Evolutionary conservation across 53 echinoderm and acorn worm genomes (phyloP), one percentile per base, ranked within the genome.

Genomic region (Pentamera pediparva): DNA sequence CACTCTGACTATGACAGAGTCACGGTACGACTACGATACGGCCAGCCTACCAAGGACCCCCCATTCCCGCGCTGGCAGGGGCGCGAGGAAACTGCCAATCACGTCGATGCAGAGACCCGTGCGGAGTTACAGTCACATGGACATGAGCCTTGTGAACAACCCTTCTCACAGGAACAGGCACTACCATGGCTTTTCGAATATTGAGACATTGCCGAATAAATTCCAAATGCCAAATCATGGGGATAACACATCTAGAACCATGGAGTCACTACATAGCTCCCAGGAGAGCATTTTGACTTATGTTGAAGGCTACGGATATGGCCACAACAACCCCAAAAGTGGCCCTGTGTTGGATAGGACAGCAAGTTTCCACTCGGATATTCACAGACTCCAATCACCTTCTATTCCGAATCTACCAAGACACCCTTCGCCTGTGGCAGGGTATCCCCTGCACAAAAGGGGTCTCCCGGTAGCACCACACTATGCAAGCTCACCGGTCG

Each of bases 291-390:
- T 72, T 35, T 34, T 72, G 52, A 72, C 73, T 10, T 72, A 53
- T 72, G 73, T 54, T 52, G 73, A 72, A 37, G 67, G 73, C 4
- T 72, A 72, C 30, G 73, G 73, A 35, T 72, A 72, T 72, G 73
- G 73, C 31, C 52, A 52, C 35, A 24, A 24, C 3, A 51, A 34
- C 8, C 54, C 53, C 34, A 33, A 51, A 35, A 38, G 55, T 3
- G 54, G 54, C 9, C 11, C 19, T 36, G 34, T 20, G 0, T 36
- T 72, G 19, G 73, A 72, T 53, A 72, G 54, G 73, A 72, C 73
- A 35, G 34, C 55, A 17, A 72, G 53, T 49, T 52, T 72, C 33
- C 48, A 32, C 35, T 70, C 70, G 33, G 50, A 70, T 48, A 70
- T 72, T 35, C 53, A 51, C 20, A 24, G 48, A 35, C 36, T 62